Evolutionary conservation across 2,113 vertebrate species (phyloP).

Genomic region (Lucifuga dentata): DNA sequence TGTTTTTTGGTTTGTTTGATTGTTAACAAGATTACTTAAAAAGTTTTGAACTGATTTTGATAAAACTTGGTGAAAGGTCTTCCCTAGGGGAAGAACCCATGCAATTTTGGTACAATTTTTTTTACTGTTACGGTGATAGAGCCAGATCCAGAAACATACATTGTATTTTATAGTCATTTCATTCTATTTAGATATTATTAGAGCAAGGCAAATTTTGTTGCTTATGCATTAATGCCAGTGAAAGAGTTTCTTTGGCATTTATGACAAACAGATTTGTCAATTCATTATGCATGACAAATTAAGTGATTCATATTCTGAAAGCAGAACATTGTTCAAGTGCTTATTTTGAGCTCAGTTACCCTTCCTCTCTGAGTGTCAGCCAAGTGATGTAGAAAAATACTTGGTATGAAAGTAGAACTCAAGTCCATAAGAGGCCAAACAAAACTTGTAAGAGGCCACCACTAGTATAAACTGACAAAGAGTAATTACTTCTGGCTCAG

Average conservation of each 20-base stretch:
- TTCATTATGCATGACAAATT: constrained; percentile 14
- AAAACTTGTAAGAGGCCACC: background rate
- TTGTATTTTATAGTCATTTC: too few species aligned
- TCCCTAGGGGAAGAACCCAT: too few species aligned
- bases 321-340: constrained; percentile 18
- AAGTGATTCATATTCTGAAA: constrained; percentile 25
- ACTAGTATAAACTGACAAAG: constrained; percentile 16
- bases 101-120: too few species aligned
- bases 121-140: too few species aligned
- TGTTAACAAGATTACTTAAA: too few species aligned
- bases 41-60: too few species aligned
- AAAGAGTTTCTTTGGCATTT: constrained; percentile 20
- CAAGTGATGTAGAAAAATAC: constrained; percentile 46
- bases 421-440: constrained; percentile 38
- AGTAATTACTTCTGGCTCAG: constrained; percentile 5
- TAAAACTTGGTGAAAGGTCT: too few species aligned
- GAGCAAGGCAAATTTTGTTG: too few species aligned
- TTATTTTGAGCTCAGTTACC: constrained; percentile 35
- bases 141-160: too few species aligned
- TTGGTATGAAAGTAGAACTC: constrained; percentile 30
- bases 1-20: too few species aligned
- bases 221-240: constrained; percentile 4
- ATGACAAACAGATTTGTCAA: constrained; percentile 12
- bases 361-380: constrained; percentile 32
- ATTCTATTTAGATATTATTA: too few species aligned